Conservation (phyloP, 1,140 invertebrate genomes). For the Cydia amplana region DNA sequence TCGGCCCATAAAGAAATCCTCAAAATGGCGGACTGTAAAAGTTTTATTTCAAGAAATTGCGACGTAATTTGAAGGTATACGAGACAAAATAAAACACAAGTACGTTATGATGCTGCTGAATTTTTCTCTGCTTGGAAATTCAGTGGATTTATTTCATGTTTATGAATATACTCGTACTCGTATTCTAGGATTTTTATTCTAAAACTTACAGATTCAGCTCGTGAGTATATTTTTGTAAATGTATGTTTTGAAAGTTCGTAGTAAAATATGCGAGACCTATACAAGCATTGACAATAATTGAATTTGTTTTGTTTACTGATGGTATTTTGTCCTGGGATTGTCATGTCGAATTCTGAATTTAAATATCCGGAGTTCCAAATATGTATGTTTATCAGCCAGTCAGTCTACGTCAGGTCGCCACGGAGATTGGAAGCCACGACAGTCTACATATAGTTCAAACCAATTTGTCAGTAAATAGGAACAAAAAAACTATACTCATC, state of each 20-base stretch:
- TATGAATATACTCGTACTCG: not conserved
- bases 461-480: too few relatives aligned
- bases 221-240: not conserved
- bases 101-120: not conserved
- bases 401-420: too few relatives aligned
- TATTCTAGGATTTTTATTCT: not conserved
- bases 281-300: too few relatives aligned
- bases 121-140: not conserved
- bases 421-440: too few relatives aligned
- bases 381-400: too few relatives aligned
- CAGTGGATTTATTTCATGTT: constrained; percentile 5
- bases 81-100: not conserved
- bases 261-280: too few relatives aligned
- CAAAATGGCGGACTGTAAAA: constrained; percentile 4
- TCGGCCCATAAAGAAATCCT: constrained; percentile 7
- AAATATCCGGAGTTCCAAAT: too few relatives aligned
- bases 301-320: too few relatives aligned
- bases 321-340: too few relatives aligned
- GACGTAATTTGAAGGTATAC: not conserved
- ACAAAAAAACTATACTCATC: too few relatives aligned
- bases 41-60: constrained; percentile 9
- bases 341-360: too few relatives aligned
- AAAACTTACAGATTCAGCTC: not conserved
- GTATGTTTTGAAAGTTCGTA: not conserved
- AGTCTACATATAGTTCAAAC: too few relatives aligned